phyloP scores from a whole-genome alignment of 2,888 invertebrate genomes.

The Orgyia antiqua region DNA sequence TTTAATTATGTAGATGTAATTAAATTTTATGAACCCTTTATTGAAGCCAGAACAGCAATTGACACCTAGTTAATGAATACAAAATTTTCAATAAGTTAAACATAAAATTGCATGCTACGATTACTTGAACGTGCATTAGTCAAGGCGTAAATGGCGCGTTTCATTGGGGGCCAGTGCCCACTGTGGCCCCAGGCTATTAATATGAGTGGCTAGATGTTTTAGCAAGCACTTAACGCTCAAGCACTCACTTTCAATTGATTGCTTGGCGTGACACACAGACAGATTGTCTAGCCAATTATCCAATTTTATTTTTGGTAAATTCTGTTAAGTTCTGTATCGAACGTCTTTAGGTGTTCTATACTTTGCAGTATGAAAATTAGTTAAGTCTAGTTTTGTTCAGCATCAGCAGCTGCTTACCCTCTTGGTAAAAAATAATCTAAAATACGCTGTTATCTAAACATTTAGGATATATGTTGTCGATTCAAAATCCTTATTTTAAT shows the following conservation, averaged over 20 bases:
- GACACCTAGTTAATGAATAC: constrained; percentile 3
- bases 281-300: background rate
- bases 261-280: constrained; percentile 24
- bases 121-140: constrained; percentile 44
- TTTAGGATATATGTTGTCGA: too few species aligned
- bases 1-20: too few species aligned
- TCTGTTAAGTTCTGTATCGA: too few species aligned
- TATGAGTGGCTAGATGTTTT: constrained; percentile 39
- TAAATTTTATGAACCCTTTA: too few species aligned
- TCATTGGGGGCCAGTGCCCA: constrained; percentile 29
- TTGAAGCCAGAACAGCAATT: constrained; percentile 4
- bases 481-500: too few species aligned
- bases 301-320: too few species aligned
- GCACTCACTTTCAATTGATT: constrained; percentile 45
- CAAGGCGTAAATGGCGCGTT: constrained; percentile 41
- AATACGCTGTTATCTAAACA: too few species aligned
- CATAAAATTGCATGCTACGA: constrained; percentile 30
- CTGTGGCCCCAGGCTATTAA: constrained; percentile 38
- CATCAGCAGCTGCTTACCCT: too few species aligned
- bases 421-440: too few species aligned
- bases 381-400: too few species aligned
- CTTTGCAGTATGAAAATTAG: too few species aligned
- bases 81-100: constrained; percentile 10
- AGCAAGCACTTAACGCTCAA: constrained; percentile 40
- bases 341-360: too few species aligned